These are phyloP conservation scores for Helicoverpa zea DNA, from an alignment of 1,140 invertebrate genomes.

Conservation along the genomic window DNA sequence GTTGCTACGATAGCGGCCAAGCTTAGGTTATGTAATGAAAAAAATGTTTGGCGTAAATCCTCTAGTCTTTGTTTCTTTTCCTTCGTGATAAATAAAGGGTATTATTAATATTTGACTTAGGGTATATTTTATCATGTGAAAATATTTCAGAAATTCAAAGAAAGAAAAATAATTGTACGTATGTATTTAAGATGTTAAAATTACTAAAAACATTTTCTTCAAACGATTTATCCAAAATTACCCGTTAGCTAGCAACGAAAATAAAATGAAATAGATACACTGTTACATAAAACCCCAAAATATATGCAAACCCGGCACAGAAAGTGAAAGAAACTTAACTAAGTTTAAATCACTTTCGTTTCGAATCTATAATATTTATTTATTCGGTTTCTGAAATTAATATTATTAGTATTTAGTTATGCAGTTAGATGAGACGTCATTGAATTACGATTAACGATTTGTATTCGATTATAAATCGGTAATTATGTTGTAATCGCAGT, in stretches of 20 bases:
- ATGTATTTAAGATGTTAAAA: no score
- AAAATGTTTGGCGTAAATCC: no score
- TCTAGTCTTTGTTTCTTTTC: no score
- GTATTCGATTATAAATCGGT: neutral
- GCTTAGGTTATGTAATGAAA: no score
- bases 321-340: slow-evolving; percentile 13
- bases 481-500: neutral
- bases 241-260: neutral
- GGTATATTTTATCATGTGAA: no score
- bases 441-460: neutral
- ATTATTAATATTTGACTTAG: no score
- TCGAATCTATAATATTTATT: slow-evolving; percentile 22
- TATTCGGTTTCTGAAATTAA: slow-evolving; percentile 28
- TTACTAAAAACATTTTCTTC: no score
- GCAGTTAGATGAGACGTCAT: neutral
- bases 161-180: no score
- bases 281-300: neutral
- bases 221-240: neutral
- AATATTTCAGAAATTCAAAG: no score
- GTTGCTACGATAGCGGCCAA: slow-evolving; percentile 10
- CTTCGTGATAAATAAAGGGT: no score
- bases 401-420: neutral
- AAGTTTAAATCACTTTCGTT: slow-evolving; percentile 30
- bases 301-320: neutral
- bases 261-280: neutral